A percentile compares a stretch with the other conserved stretches of the same genome.
These are phyloP conservation scores for Neopipo cinnamomea DNA, from an alignment of 2,113 vertebrate species.

Conservation along the genomic window DNA sequence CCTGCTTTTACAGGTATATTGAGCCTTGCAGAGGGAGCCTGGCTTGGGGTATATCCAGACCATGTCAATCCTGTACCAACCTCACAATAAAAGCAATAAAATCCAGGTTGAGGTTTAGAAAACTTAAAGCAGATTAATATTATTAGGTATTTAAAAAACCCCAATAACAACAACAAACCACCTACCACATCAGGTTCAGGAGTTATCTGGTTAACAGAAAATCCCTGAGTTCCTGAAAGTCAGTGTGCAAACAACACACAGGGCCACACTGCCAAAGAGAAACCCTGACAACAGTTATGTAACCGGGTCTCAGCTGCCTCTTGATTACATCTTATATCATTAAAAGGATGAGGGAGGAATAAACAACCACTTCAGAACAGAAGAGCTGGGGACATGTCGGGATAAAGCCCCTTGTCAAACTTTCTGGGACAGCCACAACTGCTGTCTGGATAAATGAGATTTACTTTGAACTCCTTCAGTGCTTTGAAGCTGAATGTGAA, in stretches of 20 bases:
- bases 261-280: neutral
- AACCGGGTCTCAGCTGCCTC: constrained; percentile 20
- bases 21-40: neutral
- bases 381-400: accelerated
- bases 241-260: neutral
- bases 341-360: neutral
- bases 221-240: neutral
- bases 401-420: neutral
- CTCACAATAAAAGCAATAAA: neutral
- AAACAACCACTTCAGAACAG: constrained; percentile 1
- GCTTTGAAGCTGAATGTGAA: neutral
- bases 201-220: constrained; percentile 2
- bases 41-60: neutral
- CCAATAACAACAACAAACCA: neutral
- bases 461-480: neutral
- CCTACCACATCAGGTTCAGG: neutral
- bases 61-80: neutral
- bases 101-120: neutral
- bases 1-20: neutral
- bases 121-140: neutral
- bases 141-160: neutral
- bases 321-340: constrained; percentile 3
- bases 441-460: neutral
- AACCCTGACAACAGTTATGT: constrained; percentile 47
- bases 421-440: neutral